phyloP scores from a whole-genome alignment of 2,113 vertebrate species.

The Aegithalos caudatus region DNA sequence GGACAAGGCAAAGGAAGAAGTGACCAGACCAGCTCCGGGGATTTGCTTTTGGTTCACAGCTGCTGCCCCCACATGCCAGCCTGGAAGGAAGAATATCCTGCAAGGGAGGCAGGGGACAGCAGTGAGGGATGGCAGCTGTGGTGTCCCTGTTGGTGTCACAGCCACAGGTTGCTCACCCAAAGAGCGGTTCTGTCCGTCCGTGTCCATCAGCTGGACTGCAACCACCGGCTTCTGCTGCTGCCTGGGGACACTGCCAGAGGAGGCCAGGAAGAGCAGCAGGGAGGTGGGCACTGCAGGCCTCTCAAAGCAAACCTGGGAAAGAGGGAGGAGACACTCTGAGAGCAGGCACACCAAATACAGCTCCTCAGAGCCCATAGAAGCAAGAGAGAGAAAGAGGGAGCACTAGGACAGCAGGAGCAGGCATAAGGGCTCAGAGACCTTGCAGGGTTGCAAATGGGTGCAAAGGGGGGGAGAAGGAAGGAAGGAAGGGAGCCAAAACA shows the following conservation, averaged over 20 bases:
- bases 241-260: slow-evolving; percentile 75
- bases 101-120: not conserved
- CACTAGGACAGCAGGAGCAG: not conserved
- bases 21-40: not conserved
- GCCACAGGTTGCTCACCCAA: slow-evolving; percentile 77
- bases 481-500: not conserved
- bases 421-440: not conserved
- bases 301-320: slow-evolving; percentile 83
- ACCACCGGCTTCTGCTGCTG: slow-evolving; percentile 74
- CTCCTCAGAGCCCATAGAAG: not conserved
- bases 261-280: slow-evolving; percentile 86
- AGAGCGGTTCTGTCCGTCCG: slow-evolving; percentile 78
- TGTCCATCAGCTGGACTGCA: slow-evolving; percentile 77
- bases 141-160: not conserved
- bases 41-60: not conserved
- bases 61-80: not conserved
- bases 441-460: not conserved
- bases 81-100: not conserved
- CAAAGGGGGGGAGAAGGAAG: not conserved
- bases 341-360: not conserved
- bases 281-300: slow-evolving; percentile 81
- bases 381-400: not conserved
- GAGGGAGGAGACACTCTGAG: not conserved
- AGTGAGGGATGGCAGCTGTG: accelerated
- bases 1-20: not conserved